Evolutionary conservation across 1,140 invertebrate genomes (phyloP), one percentile per base, ranked within the genome.

Genomic region (Danaus melanippus): DNA sequence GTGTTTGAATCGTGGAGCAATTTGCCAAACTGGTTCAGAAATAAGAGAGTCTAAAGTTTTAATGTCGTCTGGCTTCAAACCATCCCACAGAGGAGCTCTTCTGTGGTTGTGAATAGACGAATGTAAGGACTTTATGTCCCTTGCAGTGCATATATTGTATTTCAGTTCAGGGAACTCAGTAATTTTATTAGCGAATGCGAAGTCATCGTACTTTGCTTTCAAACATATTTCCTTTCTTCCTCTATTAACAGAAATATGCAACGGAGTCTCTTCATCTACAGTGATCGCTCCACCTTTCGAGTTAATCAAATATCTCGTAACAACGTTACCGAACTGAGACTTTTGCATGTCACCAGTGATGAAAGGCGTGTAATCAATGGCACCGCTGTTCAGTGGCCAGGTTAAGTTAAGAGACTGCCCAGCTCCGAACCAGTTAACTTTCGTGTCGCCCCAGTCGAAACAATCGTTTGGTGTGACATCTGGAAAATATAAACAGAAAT

Each of bases 1-100:
- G 10, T 89, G 79, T 52, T 90, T 91, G 7, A 89, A 89, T 45
- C 80, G 73, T 0, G 92, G 91, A 0, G 93, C 91, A 40, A 96
- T 93, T 74, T 94, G 92, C 94, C 94, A 96, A 0, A 96, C 90
- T 0, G 95, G 95, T 72, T 96, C 93, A 2, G 92, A 92, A 8
- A 95, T 86, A 11, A 96, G 67, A 10, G 93, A 91, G 58, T 95
- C 91, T 46, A 96, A 89, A 0, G 92, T 90, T 15, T 91, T 88
- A 10, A 92, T 88, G 55, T 96, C 94, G 46, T 91, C 91, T 21
- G 93, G 90, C 64, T 93, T 94, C 0, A 95, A 67, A 0, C 94
- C 94, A 64, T 95, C 93, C 94, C 93, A 95, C 2, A 95, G 81
- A 7, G 91, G 91, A 53, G 94, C 92, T 66, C 94, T 91, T 58